Base-by-base conservation (phyloP, 2,888 invertebrate genomes). In the Phyto melanocephala region DNA sequence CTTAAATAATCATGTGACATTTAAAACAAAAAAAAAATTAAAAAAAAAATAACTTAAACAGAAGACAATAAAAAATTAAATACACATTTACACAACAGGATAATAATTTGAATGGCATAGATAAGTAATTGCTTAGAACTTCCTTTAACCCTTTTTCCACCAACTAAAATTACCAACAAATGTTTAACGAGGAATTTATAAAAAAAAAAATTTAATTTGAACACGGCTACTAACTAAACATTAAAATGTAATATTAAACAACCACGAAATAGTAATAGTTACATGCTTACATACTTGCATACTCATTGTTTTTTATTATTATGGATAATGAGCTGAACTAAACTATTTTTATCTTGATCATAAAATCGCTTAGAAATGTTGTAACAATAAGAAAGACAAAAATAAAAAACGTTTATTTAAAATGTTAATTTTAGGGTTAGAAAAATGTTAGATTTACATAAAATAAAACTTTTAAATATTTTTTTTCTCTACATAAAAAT, bases 371-470 rank as follows among this genome's bases (percentile, higher is more conserved):
- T 71, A 63, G 22, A 15, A 47, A 65, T 52, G 37, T 65, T 71
- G n/a, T 10, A 35, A 10, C 65, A 24, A 22, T 6, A 52, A 13
- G 6, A 28, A 28, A 28, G 28, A 28, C 28, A 28, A 28, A 5
- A 13, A 15, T 20, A 15, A n/a, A 28, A 60, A 56, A 65, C 28
- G 52, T 22, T 45, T 78, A 63, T 62, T 70, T 47, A 70, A 70
- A 78, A 54, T 78, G 70, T 37, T 45, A 70, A 63, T 62, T 54
- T 10, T 33, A 33, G 10, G 17, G 20, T 28, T 72, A 62, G 33
- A 58, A 45, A 75, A 65, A 65, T 24, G 50, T 28, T 67, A 40
- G 50, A 76, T 76, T 68, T n/a, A 60, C 76, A 76, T 76, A 76
- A 60, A 76, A 76, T 22, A 42, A 52, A 76, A 60, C 6, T 76